Base-by-base conservation (phyloP, 2,797 vertebrate species). In the Trematomus bernacchii region DNA sequence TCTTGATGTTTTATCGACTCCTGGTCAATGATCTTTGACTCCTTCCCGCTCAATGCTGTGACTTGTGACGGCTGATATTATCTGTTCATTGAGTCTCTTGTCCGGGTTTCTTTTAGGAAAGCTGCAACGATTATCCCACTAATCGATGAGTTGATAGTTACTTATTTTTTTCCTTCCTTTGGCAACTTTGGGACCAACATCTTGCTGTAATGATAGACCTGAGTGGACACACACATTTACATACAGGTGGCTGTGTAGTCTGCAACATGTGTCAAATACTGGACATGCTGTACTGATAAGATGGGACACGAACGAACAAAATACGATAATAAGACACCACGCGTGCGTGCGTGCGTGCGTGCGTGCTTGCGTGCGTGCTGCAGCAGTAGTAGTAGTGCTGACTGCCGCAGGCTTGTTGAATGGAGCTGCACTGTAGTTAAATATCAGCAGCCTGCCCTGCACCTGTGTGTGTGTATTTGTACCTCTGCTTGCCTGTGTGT, bases 321-420 rank as follows among this genome's bases (percentile, higher is more conserved):
- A 33, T 33, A 33, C 33, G 3, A 27, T 27, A 27, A 27, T 33
- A 33, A 33, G 33, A 33, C 33, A 33, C 30, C 30, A 33, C n/a
- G n/a, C n/a, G n/a, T n/a, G n/a, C n/a, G n/a, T 40, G 54, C 4
- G 33, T 62, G 54, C 43, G 53, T 44, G 62, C 37, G 23, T 58
- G 43, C 19, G 40, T 64, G 30, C 15, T 60, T 37, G 64, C 16
- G 63, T 55, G 44, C 4, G 44, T 10, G 60, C 52, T 84, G 82
- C 85, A 80, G 85, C 65, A n/a, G n/a, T n/a, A n/a, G n/a, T n/a
- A 57, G 76, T 19, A 57, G 76, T 19, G 53, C 60, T 47, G 44
- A 71, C 57, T 84, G 85, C 78, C 58, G 82, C 87, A 88, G 85
- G 89, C 86, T 86, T 82, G 81, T 82, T 86, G 86, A 86, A 78